phyloP scores from a whole-genome alignment of 2,888 invertebrate genomes.

The Drosophila antonietae region DNA sequence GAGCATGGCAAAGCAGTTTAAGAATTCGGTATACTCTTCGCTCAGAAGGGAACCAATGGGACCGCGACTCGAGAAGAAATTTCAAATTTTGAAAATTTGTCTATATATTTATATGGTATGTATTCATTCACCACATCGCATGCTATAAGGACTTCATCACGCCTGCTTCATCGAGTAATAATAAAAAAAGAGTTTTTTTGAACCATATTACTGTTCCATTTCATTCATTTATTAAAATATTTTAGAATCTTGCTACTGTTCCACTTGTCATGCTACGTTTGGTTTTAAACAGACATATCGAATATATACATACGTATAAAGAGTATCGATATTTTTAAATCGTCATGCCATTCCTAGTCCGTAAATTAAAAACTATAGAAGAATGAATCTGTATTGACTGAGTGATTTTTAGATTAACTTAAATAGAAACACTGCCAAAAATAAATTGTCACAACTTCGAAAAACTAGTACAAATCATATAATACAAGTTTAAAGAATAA shows the following conservation, averaged over 20 bases:
- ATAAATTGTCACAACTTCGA: constrained; percentile 32
- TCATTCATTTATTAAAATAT: no score
- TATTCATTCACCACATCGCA: no score
- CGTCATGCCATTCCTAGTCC: constrained; percentile 38
- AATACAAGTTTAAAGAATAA: constrained; percentile 19
- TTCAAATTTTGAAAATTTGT: no score
- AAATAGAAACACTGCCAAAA: constrained; percentile 42
- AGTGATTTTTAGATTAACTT: constrained; percentile 39
- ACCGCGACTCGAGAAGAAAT: no score
- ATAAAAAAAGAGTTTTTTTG: no score
- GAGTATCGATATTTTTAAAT: constrained; percentile 34
- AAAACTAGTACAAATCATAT: constrained; percentile 40
- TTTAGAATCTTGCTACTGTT: constrained; percentile 9
- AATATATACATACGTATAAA: neutral
- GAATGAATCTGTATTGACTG: constrained; percentile 43
- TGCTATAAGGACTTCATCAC: no score
- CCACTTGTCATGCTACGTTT: constrained; percentile 6
- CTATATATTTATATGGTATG: no score
- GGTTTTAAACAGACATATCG: neutral
- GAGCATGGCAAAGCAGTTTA: no score
- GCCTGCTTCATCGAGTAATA: no score
- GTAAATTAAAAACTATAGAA: constrained; percentile 41
- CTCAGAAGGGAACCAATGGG: no score
- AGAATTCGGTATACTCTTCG: no score
- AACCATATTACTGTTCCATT: no score